Percentiles rank a stretch among this genome's conserved stretches.
phyloP scores from a whole-genome alignment of 2,888 invertebrate species.

The Rotaria sp. region DNA sequence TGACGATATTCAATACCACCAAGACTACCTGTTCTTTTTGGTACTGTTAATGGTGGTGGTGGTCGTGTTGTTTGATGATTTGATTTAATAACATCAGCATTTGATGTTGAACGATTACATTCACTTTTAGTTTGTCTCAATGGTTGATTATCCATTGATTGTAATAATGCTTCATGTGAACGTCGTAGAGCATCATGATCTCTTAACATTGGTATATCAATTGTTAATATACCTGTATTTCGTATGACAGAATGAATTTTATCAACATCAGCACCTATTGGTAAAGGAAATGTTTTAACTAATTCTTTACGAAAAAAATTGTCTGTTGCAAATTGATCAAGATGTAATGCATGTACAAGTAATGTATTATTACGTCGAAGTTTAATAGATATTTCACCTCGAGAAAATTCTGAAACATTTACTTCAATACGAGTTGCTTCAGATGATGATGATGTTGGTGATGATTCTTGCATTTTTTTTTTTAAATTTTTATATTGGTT shows the following conservation, averaged over 20 bases:
- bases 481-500: no score
- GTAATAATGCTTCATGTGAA: neutral
- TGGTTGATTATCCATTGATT: conserved; percentile 5
- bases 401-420: neutral
- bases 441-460: neutral
- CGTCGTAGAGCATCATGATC: neutral
- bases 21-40: neutral
- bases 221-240: conserved; percentile 15
- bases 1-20: conserved; percentile 5
- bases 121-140: neutral
- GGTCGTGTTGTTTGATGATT: neutral
- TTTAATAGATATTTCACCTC: conserved; percentile 14
- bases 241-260: conserved; percentile 21
- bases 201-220: conserved; percentile 4
- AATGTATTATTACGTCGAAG: conserved; percentile 18
- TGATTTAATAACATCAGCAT: neutral
- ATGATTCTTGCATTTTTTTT: neutral
- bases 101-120: neutral
- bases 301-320: conserved; percentile 30
- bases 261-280: neutral
- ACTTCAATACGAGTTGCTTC: conserved; percentile 29
- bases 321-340: conserved; percentile 18
- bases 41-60: neutral
- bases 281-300: conserved; percentile 26
- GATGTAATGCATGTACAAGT: conserved; percentile 17